phyloP scores from a whole-genome alignment of 2,888 invertebrate genomes.

The Cheilosia urbana region DNA sequence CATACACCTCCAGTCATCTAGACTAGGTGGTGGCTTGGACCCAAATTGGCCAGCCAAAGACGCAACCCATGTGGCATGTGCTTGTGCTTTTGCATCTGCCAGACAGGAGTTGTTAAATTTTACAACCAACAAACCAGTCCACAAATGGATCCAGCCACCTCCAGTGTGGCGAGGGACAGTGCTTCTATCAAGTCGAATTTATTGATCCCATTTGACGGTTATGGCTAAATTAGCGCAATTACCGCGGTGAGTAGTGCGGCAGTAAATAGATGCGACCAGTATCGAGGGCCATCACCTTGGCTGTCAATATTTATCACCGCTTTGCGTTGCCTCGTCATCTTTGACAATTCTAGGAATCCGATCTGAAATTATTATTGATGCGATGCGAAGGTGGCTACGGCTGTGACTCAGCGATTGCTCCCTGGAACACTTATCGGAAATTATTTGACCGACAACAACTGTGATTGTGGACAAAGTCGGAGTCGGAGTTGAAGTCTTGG shows the following conservation, averaged over 20 bases:
- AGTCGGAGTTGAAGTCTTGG: neutral
- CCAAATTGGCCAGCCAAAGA: conserved; percentile 48
- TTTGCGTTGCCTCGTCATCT: conserved; percentile 40
- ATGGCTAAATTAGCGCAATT: conserved; percentile 75
- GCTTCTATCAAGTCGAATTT: conserved; percentile 56
- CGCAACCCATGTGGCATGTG: neutral
- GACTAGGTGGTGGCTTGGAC: neutral
- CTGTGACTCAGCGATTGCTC: conserved; percentile 45
- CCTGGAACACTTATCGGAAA: conserved; percentile 48
- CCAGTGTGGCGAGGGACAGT: conserved; percentile 24
- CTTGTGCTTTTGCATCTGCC: conserved; percentile 8
- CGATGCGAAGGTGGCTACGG: neutral
- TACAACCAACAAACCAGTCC: conserved; percentile 46
- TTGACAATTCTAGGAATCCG: conserved; percentile 62
- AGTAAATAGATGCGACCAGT: neutral
- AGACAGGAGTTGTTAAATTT: conserved; percentile 55
- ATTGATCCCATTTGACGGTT: conserved; percentile 72
- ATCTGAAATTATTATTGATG: conserved; percentile 26
- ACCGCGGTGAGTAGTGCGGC: conserved; percentile 15
- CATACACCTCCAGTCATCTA: neutral
- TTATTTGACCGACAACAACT: conserved; percentile 51
- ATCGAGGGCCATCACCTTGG: conserved; percentile 36
- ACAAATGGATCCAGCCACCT: conserved; percentile 29
- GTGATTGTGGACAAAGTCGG: neutral
- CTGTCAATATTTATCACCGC: conserved; percentile 16